These are phyloP conservation scores for Apis cerana DNA, from an alignment of 1,140 invertebrate genomes.

Conservation along the genomic window DNA sequence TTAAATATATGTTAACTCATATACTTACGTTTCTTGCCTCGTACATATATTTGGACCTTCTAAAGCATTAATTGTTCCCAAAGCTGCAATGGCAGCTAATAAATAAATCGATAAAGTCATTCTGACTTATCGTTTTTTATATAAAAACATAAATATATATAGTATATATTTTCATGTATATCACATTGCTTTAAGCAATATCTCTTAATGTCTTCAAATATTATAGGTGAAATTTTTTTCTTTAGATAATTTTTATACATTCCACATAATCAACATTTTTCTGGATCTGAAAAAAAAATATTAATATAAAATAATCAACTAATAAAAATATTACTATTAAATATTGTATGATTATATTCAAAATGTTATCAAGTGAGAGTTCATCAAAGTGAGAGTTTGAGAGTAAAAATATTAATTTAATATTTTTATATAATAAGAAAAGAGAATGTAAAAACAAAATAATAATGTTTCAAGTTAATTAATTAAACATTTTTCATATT, in stretches of 20 bases:
- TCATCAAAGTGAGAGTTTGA: too few species aligned
- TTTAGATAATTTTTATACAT: not conserved
- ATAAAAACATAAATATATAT: too few species aligned
- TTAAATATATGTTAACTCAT: too few species aligned
- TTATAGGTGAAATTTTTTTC: not conserved
- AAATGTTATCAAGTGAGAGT: too few species aligned
- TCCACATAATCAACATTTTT: not conserved
- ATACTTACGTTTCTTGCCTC: constrained; percentile 73
- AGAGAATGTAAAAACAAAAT: too few species aligned
- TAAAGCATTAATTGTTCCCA: constrained; percentile 55
- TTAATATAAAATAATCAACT: too few species aligned
- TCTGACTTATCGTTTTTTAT: not conserved
- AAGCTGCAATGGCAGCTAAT: constrained; percentile 29
- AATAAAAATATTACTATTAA: too few species aligned
- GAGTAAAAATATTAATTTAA: too few species aligned
- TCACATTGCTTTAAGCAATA: constrained; percentile 9
- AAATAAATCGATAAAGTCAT: constrained; percentile 49
- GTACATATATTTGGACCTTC: constrained; percentile 78
- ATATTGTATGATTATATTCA: too few species aligned
- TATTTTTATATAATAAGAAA: too few species aligned
- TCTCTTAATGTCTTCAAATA: not conserved
- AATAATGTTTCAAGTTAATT: too few species aligned
- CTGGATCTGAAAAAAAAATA: constrained; percentile 7
- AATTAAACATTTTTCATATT: too few species aligned
- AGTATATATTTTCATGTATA: not conserved